A percentile compares a stretch with the other conserved stretches of the same genome.
Evolutionary conservation across 2,113 vertebrate species (phyloP).

Genomic region (Cebus imitator): DNA sequence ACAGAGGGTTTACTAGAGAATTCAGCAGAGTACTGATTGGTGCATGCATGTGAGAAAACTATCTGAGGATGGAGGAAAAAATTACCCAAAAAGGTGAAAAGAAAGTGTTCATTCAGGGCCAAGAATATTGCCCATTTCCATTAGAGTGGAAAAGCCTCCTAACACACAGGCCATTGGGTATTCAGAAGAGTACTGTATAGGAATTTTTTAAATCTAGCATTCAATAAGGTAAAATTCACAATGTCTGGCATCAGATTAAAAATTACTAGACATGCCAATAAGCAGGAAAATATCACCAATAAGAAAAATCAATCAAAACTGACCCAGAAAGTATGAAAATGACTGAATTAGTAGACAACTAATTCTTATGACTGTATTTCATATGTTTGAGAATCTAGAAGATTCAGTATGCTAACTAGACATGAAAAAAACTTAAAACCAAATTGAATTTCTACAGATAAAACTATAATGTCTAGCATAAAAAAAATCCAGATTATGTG

Average conservation of each 20-base stretch:
- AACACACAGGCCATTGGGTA: neutral
- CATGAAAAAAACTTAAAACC: neutral
- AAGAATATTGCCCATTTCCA: neutral
- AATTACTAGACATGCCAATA: constrained; percentile 6
- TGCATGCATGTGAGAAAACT: neutral
- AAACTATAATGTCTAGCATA: neutral
- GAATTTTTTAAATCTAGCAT: neutral
- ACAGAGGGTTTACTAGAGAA: neutral
- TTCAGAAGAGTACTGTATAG: neutral
- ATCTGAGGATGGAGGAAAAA: constrained; percentile 9
- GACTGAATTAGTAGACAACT: constrained; percentile 11
- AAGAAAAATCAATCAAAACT: constrained; percentile 35
- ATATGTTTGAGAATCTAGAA: constrained; percentile 14
- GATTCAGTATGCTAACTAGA: neutral
- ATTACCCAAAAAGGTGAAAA: neutral
- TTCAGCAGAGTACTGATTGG: neutral
- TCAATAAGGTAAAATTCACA: constrained; percentile 3
- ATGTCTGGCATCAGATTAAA: neutral
- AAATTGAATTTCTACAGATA: constrained; percentile 25
- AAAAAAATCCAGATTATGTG: constrained; percentile 2
- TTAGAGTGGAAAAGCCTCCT: neutral
- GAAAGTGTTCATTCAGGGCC: neutral
- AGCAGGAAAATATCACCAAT: constrained; percentile 22
- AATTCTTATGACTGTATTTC: neutral
- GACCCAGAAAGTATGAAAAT: neutral